phyloP scores from a whole-genome alignment of 2,797 vertebrate genomes.

The Brachyrhaphis roseni region DNA sequence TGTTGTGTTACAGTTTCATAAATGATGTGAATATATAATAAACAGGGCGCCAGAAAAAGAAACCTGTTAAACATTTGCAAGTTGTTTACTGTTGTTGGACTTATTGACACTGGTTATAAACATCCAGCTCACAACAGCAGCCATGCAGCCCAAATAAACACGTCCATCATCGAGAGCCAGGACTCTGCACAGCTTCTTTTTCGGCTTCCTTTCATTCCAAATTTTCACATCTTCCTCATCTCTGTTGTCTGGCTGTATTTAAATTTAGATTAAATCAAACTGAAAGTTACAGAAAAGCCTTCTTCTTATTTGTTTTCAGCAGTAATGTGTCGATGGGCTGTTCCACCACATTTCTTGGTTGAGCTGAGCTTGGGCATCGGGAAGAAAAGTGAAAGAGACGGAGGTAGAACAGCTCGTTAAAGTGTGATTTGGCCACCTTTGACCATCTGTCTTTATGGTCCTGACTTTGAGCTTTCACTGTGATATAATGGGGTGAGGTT shows the following conservation, averaged over 20 bases:
- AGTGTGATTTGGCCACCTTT: conserved; percentile 50
- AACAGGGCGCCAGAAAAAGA: not conserved
- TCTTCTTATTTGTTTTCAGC: not conserved
- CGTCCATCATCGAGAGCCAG: not conserved
- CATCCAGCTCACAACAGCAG: conserved; percentile 7
- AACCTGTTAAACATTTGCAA: not conserved
- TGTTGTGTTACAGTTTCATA: not conserved
- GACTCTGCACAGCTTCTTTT: not conserved
- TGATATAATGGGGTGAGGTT: conserved; percentile 56
- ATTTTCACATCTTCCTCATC: not conserved
- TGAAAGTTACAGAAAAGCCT: not conserved
- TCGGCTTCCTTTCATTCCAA: not conserved
- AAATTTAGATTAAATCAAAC: not conserved
- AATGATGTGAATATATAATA: not conserved
- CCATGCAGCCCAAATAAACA: not conserved
- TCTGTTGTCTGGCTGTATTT: not conserved
- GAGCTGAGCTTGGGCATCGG: conserved; percentile 18
- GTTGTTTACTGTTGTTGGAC: conserved; percentile 8
- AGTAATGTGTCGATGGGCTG: conserved; percentile 4
- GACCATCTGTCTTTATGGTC: conserved; percentile 54
- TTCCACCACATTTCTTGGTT: not conserved
- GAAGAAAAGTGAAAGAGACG: conserved; percentile 50
- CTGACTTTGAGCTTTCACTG: conserved; percentile 45
- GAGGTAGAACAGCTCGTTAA: conserved; percentile 32
- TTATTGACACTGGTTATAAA: conserved; percentile 6